phyloP scores from a whole-genome alignment of 2,888 invertebrate species.

The Dryocosmus kuriphilus region DNA sequence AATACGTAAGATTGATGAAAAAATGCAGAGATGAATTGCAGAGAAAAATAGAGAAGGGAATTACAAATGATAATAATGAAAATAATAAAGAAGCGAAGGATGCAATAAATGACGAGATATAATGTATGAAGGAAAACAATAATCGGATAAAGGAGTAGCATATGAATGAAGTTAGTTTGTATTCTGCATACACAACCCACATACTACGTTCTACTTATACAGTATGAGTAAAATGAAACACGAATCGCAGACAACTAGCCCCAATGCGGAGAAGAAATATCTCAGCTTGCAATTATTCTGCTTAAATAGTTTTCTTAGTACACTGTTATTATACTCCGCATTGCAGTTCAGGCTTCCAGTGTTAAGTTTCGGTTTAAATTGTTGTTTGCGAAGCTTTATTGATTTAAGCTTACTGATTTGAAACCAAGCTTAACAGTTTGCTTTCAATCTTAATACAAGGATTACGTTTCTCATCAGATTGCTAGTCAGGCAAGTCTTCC shows the following conservation, averaged over 20 bases:
- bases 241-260: neutral
- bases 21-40: neutral
- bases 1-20: neutral
- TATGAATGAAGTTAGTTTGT: conserved; percentile 4
- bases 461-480: conserved; percentile 28
- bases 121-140: conserved; percentile 4
- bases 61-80: neutral
- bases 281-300: neutral
- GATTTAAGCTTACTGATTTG: conserved; percentile 17
- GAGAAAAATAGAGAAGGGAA: no score
- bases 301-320: conserved; percentile 17
- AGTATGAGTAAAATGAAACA: neutral
- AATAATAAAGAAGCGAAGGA: neutral
- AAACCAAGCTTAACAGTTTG: conserved; percentile 18
- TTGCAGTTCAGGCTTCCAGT: conserved; percentile 9
- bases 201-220: conserved; percentile 10
- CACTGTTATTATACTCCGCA: conserved; percentile 22
- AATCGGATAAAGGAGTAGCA: conserved; percentile 1
- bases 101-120: neutral
- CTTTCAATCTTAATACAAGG: conserved; percentile 12
- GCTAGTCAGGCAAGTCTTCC: neutral
- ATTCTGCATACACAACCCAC: neutral
- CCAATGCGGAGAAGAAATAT: neutral
- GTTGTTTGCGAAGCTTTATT: conserved; percentile 23
- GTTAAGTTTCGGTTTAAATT: conserved; percentile 7